Evolutionary conservation across 2,797 vertebrate species (phyloP).

Genomic region (Gymnocypris eckloni): DNA sequence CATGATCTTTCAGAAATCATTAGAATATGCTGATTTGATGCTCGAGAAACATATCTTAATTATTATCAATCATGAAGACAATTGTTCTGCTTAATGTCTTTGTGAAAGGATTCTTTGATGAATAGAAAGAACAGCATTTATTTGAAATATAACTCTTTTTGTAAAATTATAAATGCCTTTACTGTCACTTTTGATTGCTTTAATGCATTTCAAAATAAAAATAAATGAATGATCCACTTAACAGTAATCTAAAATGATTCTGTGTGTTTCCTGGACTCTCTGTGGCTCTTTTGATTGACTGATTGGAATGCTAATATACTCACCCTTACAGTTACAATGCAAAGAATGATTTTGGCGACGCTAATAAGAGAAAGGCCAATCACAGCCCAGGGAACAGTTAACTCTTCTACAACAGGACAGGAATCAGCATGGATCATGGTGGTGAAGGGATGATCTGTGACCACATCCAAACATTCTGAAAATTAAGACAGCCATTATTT

Average conservation of each 20-base stretch:
- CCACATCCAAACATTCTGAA: slow-evolving; percentile 43
- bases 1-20: background rate
- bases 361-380: slow-evolving; percentile 22
- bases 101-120: background rate
- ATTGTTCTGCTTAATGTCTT: background rate
- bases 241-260: background rate
- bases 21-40: too few species aligned
- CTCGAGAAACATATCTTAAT: background rate
- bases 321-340: slow-evolving; percentile 38
- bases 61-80: background rate
- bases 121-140: background rate
- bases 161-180: background rate
- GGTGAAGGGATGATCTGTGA: background rate
- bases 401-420: background rate
- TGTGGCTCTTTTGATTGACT: background rate
- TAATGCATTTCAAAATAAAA: background rate
- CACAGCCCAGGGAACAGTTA: slow-evolving; percentile 25
- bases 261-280: background rate
- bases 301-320: slow-evolving; percentile 25
- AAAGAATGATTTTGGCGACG: slow-evolving; percentile 47
- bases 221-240: background rate
- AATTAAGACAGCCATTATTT: background rate
- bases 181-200: background rate
- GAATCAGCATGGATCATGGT: background rate
- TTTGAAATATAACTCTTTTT: background rate